Percentiles rank a stretch among this genome's conserved stretches.
These are phyloP conservation scores for Gymnocheta viridis DNA, from an alignment of 2,888 invertebrate genomes.

Conservation along the genomic window DNA sequence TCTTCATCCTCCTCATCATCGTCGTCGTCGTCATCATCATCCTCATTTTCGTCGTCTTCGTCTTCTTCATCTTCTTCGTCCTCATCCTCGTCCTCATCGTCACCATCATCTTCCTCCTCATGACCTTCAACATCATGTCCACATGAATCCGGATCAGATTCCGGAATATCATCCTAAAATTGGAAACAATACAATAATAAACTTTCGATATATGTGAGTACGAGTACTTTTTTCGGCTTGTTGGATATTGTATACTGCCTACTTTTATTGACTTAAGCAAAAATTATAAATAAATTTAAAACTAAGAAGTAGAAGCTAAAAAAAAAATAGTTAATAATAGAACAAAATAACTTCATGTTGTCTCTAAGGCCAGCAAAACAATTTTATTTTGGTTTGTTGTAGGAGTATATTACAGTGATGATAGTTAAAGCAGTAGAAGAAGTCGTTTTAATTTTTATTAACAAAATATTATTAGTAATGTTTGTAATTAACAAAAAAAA, in stretches of 20 bases:
- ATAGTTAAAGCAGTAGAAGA: constrained; percentile 44
- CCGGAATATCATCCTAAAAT: constrained; percentile 81
- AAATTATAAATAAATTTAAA: constrained; percentile 49
- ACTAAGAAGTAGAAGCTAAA: constrained; percentile 44
- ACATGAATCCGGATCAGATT: constrained; percentile 82
- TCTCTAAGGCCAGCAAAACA: constrained; percentile 80
- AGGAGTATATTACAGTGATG: constrained; percentile 53
- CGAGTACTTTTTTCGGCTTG: constrained; percentile 15
- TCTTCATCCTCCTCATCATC: constrained; percentile 82
- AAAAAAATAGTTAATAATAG: constrained; percentile 35
- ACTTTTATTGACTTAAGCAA: constrained; percentile 56
- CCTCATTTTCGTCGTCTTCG: constrained; percentile 77
- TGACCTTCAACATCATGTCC: constrained; percentile 80
- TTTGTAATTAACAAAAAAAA: constrained; percentile 24
- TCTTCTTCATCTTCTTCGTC: constrained; percentile 82
- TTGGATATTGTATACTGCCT: constrained; percentile 36
- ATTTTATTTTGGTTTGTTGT: constrained; percentile 69
- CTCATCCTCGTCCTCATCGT: constrained; percentile 81
- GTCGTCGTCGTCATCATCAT: constrained; percentile 77
- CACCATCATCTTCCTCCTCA: constrained; percentile 82
- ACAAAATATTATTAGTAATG: constrained; percentile 50
- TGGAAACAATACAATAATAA: constrained; percentile 25
- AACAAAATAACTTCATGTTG: constrained; percentile 75
- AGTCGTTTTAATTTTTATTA: constrained; percentile 12
- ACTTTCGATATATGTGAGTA: not conserved